Conservation (phyloP, 2,113 vertebrate genomes). For the Hyperoodon ampullatus region DNA sequence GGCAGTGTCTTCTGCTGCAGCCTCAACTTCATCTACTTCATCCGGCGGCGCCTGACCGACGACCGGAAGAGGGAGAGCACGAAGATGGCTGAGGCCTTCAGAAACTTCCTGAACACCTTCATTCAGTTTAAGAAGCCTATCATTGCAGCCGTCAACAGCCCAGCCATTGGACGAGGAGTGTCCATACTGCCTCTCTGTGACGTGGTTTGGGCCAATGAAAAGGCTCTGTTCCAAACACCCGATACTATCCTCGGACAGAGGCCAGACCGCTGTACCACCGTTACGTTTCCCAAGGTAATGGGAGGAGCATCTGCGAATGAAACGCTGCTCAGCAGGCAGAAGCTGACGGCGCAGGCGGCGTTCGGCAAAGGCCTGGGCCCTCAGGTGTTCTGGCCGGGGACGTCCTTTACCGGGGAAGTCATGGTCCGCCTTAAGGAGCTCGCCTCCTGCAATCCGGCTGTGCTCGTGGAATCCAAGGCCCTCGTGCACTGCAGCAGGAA, state of each 20-base stretch:
- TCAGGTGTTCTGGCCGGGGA: conserved; percentile 97
- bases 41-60: conserved; percentile 92
- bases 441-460: conserved; percentile 92
- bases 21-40: conserved; percentile 97
- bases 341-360: conserved; percentile 97
- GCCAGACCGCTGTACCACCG: conserved; percentile 95
- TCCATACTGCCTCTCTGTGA: conserved; percentile 97
- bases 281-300: conserved; percentile 97
- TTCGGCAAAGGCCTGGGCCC: conserved; percentile 97
- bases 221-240: conserved; percentile 99
- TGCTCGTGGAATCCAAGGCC: conserved; percentile 97
- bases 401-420: conserved; percentile 95
- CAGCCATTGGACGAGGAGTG: conserved; percentile 95
- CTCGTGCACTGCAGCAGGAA: conserved; percentile 94
- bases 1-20: conserved; percentile 96
- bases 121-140: conserved; percentile 99
- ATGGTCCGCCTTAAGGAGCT: conserved; percentile 97
- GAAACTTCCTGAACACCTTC: conserved; percentile 98
- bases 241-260: conserved; percentile 97
- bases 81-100: conserved; percentile 98
- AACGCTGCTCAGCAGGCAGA: conserved; percentile 96
- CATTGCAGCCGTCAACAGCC: conserved; percentile 97
- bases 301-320: conserved; percentile 97
- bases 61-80: conserved; percentile 97
- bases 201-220: conserved; percentile 99